These are phyloP conservation scores for Stenurella melanura DNA, from an alignment of 2,888 invertebrate genomes.

Conservation along the genomic window DNA sequence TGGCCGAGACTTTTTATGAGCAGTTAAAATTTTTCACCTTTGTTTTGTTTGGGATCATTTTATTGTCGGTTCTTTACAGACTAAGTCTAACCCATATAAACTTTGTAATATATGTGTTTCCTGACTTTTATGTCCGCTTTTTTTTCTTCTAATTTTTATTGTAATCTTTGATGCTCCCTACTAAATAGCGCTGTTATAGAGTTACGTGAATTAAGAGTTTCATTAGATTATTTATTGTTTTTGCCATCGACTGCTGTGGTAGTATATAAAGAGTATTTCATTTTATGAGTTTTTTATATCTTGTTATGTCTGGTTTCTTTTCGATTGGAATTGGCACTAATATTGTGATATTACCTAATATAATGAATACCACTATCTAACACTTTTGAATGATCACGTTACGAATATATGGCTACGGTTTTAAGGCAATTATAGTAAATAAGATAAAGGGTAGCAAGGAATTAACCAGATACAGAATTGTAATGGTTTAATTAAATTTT, in stretches of 20 bases:
- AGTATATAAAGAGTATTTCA: neutral
- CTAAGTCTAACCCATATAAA: constrained; percentile 72
- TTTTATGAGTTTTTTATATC: neutral
- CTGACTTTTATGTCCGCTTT: constrained; percentile 69
- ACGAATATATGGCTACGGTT: no score
- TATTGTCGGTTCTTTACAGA: constrained; percentile 71
- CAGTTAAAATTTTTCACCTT: constrained; percentile 72
- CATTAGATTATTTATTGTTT: constrained; percentile 10
- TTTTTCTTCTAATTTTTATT: constrained; percentile 45
- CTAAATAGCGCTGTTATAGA: constrained; percentile 27
- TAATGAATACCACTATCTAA: no score
- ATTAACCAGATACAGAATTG: no score
- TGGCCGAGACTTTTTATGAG: constrained; percentile 68
- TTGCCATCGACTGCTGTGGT: constrained; percentile 10
- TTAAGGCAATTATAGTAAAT: no score
- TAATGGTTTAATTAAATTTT: no score
- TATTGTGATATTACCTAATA: no score
- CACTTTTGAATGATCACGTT: no score
- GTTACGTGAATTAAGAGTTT: constrained; percentile 23
- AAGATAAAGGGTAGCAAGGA: no score
- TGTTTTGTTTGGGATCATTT: constrained; percentile 70
- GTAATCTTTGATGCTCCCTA: constrained; percentile 17
- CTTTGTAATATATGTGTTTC: constrained; percentile 73
- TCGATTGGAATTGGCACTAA: neutral
- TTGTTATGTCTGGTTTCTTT: neutral